Evolutionary conservation across 92 coral and sea anemone genomes (phyloP), one percentile per base, ranked within the genome.

Genomic region (Heliopora coerulea): DNA sequence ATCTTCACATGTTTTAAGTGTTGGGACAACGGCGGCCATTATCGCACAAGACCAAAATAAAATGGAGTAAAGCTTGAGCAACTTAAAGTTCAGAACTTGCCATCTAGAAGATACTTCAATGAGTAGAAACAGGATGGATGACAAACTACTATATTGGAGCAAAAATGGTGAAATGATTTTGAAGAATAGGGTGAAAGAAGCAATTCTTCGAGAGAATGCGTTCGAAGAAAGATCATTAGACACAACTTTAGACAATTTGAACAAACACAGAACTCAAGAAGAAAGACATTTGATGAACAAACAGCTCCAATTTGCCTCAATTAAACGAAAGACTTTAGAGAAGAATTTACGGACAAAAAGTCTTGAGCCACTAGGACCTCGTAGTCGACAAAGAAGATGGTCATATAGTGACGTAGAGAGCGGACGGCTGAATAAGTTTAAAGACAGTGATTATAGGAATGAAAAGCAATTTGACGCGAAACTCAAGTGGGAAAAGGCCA

Each of bases 161-260:
- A 89, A 89, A 78, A 87, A 78, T n/a, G 97, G 97, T 18, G 96
- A 92, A 72, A 85, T 92, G 90, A 77, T 96, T 49, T 58, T 92
- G 0, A 92, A 82, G 62, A 92, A 92, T 65, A 92, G 90, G 30
- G 90, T 92, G 3, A 86, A 96, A 10, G 81, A 83, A 20, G 93
- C 97, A 25, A 89, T 92, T 24, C 82, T 92, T 18, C 91, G 86
- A 37, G 97, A 92, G 74, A 92, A 92, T 31, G 80, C 96, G 20
- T 82, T 89, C 74, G 97, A 92, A 78, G 96, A 92, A 23, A 82
- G 97, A 48, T 89, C 96, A 0, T 74, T 92, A 49, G 81, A 78
- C 61, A 58, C 96, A 8, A 67, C 40, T 26, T 67, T 67, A 19
- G 12, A 32, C 28, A 20, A 17, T 26, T 23, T 67, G 37, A 32